Evolutionary conservation across 2,888 invertebrate genomes (phyloP).

Genomic region (Brachypterus glaber): DNA sequence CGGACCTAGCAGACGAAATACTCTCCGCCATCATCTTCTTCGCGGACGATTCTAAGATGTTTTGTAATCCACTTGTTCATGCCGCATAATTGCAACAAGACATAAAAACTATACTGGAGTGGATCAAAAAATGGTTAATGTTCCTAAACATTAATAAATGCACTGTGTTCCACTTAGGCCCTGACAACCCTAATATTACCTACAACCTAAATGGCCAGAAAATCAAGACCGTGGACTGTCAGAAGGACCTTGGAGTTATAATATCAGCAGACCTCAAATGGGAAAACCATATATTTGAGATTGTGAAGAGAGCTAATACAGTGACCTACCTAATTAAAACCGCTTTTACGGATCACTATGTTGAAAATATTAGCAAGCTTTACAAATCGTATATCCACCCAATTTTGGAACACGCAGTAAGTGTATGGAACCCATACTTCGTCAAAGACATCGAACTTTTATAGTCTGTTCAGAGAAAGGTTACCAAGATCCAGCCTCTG

Average conservation of each 20-base stretch:
- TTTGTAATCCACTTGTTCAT: too few species aligned
- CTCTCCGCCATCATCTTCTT: too few species aligned
- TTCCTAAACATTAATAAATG: background rate
- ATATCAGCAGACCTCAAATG: too few species aligned
- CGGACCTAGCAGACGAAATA: too few species aligned
- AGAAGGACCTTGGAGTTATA: background rate
- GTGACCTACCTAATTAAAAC: constrained; percentile 1
- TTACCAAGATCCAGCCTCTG: too few species aligned
- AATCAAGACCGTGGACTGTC: background rate
- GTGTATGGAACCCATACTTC: constrained; percentile 3
- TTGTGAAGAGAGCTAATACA: constrained; percentile 3
- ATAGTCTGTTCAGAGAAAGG: constrained; percentile 6
- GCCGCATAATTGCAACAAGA: too few species aligned
- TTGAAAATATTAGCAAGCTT: background rate
- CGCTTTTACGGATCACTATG: background rate
- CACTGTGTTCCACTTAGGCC: background rate
- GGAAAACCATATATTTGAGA: too few species aligned
- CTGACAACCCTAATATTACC: background rate
- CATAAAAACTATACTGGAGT: too few species aligned
- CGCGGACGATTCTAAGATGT: too few species aligned
- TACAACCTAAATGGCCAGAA: background rate
- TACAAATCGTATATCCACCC: constrained; percentile 3
- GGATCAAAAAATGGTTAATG: constrained; percentile 1
- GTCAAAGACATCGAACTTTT: constrained; percentile 2
- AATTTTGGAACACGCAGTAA: background rate